Base-by-base conservation (phyloP, 2,797 vertebrate genomes). In the Parauchenoglanis ngamensis region DNA sequence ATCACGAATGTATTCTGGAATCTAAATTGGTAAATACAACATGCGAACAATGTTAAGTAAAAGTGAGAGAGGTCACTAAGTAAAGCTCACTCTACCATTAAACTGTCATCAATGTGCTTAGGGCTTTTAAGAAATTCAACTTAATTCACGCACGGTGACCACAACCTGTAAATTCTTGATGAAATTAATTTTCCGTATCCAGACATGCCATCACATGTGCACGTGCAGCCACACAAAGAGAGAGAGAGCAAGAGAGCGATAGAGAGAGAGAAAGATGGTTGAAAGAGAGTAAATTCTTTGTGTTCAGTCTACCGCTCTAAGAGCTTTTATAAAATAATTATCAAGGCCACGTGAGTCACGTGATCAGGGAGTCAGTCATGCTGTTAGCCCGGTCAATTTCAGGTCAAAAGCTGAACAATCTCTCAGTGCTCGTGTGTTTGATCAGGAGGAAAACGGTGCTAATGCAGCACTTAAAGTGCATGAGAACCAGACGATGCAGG, bases 341-440 rank as follows among this genome's bases (percentile, higher is more conserved):
- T 63, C 13, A 63, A 44, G 56, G 56, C n/a, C 25, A 49, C 52
- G n/a, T 52, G 82, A 57, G 63, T 84, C 85, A 84, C 63, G 70
- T 82, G 86, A 88, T 65, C 31, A 35, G 54, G 57, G 83, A 85
- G 84, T 78, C 88, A 82, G 82, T 87, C 83, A 65, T 63, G 83
- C 65, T 83, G 87, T 87, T 84, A 57, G 52, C 31, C 59, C n/a
- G 40, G 89, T 88, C 89, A 90, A 86, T 87, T 87, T 82, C 80
- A 87, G 89, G 90, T 89, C 88, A 89, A 65, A 77, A 77, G 88
- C 87, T 88, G 77, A 68, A 84, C 79, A 85, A 83, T 89, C 68
- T 68, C 40, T 77, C 23, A 23, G 61, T 57, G 68, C 59, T 65
- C 67, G 84, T 76, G 63, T 77, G 86, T 82, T 82, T 90, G 90